Evolutionary conservation across 2,797 vertebrate species (phyloP).

Genomic region (Melanogrammus aeglefinus): DNA sequence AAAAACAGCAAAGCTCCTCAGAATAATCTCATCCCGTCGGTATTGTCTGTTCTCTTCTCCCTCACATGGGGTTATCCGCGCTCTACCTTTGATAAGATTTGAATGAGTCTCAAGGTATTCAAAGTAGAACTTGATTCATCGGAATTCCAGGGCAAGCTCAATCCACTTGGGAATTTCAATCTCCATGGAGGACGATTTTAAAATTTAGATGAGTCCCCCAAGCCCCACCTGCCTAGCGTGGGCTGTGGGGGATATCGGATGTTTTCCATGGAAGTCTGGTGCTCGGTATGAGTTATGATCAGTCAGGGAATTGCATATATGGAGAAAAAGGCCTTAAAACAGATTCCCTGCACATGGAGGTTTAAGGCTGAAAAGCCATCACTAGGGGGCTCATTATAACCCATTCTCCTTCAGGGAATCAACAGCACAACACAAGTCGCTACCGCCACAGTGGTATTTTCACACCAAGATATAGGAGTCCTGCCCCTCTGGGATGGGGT

Average conservation of each 20-base stretch:
- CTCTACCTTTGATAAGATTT: constrained; percentile 45
- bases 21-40: constrained; percentile 25
- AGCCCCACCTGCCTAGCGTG: background rate
- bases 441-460: constrained; percentile 31
- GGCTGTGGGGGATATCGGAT: constrained; percentile 48
- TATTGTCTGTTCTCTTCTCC: constrained; percentile 18
- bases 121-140: constrained; percentile 51
- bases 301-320: constrained; percentile 60
- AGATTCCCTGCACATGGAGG: constrained; percentile 30
- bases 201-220: constrained; percentile 47
- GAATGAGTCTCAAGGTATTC: constrained; percentile 29
- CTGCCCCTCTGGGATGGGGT: constrained; percentile 43
- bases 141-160: constrained; percentile 56
- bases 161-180: constrained; percentile 57
- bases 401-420: constrained; percentile 51
- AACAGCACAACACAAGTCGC: constrained; percentile 41
- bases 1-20: constrained; percentile 30
- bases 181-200: constrained; percentile 41
- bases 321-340: constrained; percentile 59
- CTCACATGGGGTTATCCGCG: constrained; percentile 44
- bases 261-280: constrained; percentile 40
- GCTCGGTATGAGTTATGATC: constrained; percentile 48
- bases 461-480: constrained; percentile 31
- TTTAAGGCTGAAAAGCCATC: constrained; percentile 52
- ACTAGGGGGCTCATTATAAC: constrained; percentile 68